Evolutionary conservation across 53 echinoderm and acorn worm species (phyloP), one percentile per base, ranked within the genome.

Genomic region (Apostichopus leukothele): DNA sequence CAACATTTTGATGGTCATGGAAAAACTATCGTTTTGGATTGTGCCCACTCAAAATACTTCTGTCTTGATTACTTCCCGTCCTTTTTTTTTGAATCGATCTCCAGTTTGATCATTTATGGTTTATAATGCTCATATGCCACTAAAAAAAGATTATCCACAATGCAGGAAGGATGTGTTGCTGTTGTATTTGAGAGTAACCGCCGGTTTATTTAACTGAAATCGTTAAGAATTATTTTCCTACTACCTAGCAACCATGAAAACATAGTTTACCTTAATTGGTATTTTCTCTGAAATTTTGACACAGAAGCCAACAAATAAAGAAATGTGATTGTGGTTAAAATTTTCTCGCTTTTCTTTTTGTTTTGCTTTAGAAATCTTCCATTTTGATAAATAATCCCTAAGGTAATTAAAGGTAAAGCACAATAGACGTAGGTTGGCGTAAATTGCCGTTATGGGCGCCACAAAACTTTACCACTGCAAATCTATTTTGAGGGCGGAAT

Each of bases 211-310:
- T n/a, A 51, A 52, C 53, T 52, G 54, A 50, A 18, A 79, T 79
- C 18, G n/a, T 53, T 19, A 52, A 51, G 79, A 52, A 79, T 51
- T 52, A 79, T 79, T 79, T 79, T 52, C 79, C 53, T 51, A 51
- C 19, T 8, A 51, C 79, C 52, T 79, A 16, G 54, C 79, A 79
- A 79, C 79, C 18, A 53, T 13, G n/a, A n/a, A 79, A 79, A 79
- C 79, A 79, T 52, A 16, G 11, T 13, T 63, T 63, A 63, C 63
- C 63, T 63, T 63, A 63, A 63, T 63, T 63, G 63, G 63, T 63
- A 63, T 63, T 63, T 63, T 11, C 63, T 63, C 63, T 63, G 63
- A 11, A 13, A 63, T 63, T 63, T 63, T 16, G 63, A 63, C 39
- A 39, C 3, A 39, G 39, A 39, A 39, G 39, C 39, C 39, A 39